These are phyloP conservation scores for Sardinella longiceps DNA, from an alignment of 2,797 vertebrate species.

Conservation along the genomic window DNA sequence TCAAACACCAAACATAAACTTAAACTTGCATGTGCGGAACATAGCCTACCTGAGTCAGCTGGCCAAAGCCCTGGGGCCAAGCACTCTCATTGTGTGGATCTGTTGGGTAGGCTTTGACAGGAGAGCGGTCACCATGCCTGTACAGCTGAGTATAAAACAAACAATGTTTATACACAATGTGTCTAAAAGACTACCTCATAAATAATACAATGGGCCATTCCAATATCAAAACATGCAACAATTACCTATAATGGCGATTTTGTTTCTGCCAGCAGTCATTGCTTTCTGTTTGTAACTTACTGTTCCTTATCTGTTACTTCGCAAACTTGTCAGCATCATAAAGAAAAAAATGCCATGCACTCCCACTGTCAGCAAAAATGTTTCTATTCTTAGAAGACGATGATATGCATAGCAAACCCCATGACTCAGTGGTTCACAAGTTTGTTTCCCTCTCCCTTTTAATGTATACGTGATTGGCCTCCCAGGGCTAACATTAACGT, in stretches of 20 bases:
- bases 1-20: background rate
- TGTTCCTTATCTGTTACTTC: too few species aligned
- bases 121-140: slow-evolving; percentile 89
- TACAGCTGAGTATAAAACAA: slow-evolving; percentile 75
- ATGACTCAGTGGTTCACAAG: background rate
- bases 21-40: background rate
- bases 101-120: slow-evolving; percentile 82
- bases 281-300: background rate
- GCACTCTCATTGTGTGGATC: slow-evolving; percentile 82
- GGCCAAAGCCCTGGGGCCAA: slow-evolving; percentile 93
- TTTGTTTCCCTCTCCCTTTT: background rate
- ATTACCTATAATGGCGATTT: too few species aligned
- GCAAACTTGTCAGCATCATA: background rate
- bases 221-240: background rate
- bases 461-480: background rate
- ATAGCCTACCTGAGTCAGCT: slow-evolving; percentile 88
- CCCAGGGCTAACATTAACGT: background rate
- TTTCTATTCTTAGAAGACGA: slow-evolving; percentile 9
- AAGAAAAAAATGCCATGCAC: background rate
- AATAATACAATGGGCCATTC: background rate
- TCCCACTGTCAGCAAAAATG: background rate
- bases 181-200: background rate
- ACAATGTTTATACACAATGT: background rate
- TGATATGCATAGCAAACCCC: background rate
- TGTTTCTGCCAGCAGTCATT: too few species aligned